Evolutionary conservation across 2,888 invertebrate genomes (phyloP).

Genomic region (Athalia cordata): DNA sequence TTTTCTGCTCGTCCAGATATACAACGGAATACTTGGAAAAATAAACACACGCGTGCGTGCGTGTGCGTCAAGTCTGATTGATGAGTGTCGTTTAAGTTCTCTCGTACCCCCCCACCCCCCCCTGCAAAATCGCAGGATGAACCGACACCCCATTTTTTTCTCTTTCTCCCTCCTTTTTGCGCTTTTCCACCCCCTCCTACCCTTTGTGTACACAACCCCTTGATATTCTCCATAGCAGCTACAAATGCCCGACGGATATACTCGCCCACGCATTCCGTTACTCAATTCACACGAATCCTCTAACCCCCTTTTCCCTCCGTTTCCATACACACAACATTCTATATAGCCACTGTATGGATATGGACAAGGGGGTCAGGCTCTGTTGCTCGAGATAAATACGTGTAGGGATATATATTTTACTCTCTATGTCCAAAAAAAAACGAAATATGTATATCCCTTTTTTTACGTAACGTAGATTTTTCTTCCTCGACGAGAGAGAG

Average conservation of each 20-base stretch:
- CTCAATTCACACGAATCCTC: background rate
- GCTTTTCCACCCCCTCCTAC: too few species aligned
- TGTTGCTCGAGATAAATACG: background rate
- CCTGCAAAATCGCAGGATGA: too few species aligned
- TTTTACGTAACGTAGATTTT: too few species aligned
- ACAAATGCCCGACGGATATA: constrained; percentile 15
- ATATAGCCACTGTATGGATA: background rate
- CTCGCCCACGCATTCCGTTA: constrained; percentile 22
- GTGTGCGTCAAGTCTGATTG: constrained; percentile 33
- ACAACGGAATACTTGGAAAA: too few species aligned
- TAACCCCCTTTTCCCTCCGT: background rate
- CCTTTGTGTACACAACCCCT: constrained; percentile 15
- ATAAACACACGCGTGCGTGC: background rate
- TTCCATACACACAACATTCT: background rate
- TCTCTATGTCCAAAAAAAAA: background rate
- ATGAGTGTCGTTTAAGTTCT: constrained; percentile 39
- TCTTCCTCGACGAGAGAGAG: too few species aligned
- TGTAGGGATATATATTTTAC: background rate
- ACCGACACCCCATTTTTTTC: too few species aligned
- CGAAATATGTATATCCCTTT: too few species aligned
- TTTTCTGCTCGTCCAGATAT: too few species aligned
- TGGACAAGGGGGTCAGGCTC: background rate
- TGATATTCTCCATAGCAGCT: constrained; percentile 10
- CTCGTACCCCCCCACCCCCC: background rate
- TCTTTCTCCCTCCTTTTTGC: too few species aligned